Conservation (phyloP, 2,797 vertebrate genomes). For the Streptopelia turtur region DNA sequence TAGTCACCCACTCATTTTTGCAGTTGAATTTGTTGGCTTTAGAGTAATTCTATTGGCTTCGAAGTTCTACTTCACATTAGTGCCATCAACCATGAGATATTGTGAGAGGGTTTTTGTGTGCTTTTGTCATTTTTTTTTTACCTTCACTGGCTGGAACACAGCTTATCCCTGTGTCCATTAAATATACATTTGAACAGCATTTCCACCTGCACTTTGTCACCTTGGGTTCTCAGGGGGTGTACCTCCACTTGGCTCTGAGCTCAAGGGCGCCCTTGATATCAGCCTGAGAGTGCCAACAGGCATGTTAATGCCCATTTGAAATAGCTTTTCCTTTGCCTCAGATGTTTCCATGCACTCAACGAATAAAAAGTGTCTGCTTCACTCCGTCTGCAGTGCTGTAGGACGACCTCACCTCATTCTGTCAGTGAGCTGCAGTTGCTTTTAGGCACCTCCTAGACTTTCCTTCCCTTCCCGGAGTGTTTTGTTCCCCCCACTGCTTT, state of each 20-base stretch:
- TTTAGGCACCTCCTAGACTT: conserved; percentile 44
- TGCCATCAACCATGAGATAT: not conserved
- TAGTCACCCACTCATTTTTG: not conserved
- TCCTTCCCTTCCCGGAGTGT: conserved; percentile 15
- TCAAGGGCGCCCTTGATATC: conserved; percentile 70
- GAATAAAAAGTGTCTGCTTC: conserved; percentile 54
- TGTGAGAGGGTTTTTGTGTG: not conserved
- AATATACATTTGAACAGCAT: conserved; percentile 74
- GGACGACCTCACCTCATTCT: conserved; percentile 63
- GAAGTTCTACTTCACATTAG: conserved; percentile 27
- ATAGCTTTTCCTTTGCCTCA: conserved; percentile 60
- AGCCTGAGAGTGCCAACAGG: conserved; percentile 60
- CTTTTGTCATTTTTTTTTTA: not conserved
- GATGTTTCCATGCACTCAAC: conserved; percentile 56
- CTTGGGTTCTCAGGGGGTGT: conserved; percentile 52
- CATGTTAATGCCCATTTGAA: conserved; percentile 72
- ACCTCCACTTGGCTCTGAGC: conserved; percentile 68
- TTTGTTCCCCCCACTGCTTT: not conserved
- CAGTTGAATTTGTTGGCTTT: not conserved
- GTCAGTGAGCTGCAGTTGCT: conserved; percentile 45
- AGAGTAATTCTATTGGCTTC: conserved; percentile 1
- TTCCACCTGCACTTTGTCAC: conserved; percentile 71
- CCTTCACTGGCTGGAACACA: conserved; percentile 34
- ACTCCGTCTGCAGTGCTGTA: not conserved
- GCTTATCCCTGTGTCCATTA: conserved; percentile 65